Base-by-base conservation (phyloP, 2,888 invertebrate species). In the Drosophila putrida region DNA sequence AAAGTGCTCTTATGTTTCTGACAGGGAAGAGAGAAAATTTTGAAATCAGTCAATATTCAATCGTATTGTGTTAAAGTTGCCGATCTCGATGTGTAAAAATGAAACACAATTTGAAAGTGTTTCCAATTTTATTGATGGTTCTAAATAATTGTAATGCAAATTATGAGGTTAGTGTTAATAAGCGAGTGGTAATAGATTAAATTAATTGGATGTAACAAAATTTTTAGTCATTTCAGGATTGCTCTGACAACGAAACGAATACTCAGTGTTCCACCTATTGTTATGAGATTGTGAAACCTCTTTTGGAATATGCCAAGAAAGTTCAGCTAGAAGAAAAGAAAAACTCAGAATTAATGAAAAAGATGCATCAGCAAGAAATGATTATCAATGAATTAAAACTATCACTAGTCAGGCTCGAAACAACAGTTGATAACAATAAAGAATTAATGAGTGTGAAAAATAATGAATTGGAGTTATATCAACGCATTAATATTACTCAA, bases 241-340 rank as follows among this genome's bases (percentile, higher is more conserved):
- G 62, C 33, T 1, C 4, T 0, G 11, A 10, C 3, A 57, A 46
- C 5, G 0, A 25, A 0, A 1, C 20, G 15, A 51, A 58, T 0
- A 15, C 0, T 11, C 6, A 44, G 15, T 69, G 69, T 6, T 41
- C 33, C 4, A 8, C 4, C 0, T 65, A 69, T 69, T 69, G 69
- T 27, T 69, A 65, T 58, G 9, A 53, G 0, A 10, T 64, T 8
- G 65, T 68, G 5, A 68, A 51, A 20, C 68, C 68, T 3, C 35
- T 68, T 2, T 41, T 68, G 2, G 41, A 47, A n/a, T 27, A 47
- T 10, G 28, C 31, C 4, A 10, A 1, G 6, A 20, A 43, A 5
- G 9, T 31, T 0, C 11, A 39, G 0, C 2, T 4, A 13, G 51
- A 60, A 8, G 33, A 15, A 10, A 6, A 41, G 9, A 11, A 5